These are phyloP conservation scores for Siphlonurus alternatus DNA, from an alignment of 2,888 invertebrate genomes.

Conservation along the genomic window DNA sequence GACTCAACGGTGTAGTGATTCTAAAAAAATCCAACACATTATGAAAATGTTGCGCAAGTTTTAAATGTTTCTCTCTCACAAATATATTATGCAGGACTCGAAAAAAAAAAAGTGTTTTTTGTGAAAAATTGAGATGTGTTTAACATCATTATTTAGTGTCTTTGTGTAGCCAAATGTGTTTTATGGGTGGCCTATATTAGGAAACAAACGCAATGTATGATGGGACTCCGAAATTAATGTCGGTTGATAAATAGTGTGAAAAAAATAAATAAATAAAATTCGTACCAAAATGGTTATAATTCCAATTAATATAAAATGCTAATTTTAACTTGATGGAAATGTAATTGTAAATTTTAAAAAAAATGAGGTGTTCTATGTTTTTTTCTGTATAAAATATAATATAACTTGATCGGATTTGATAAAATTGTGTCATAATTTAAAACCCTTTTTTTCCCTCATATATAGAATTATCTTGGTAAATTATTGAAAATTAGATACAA, in stretches of 20 bases:
- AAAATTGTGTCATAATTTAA: not conserved
- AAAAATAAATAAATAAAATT: not conserved
- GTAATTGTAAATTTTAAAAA: not conserved
- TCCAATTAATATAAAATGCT: not conserved
- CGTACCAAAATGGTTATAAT: not conserved
- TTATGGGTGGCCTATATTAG: not conserved
- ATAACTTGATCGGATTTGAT: constrained; percentile 2
- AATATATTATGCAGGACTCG: no score
- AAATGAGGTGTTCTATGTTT: constrained; percentile 2
- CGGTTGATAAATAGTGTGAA: not conserved
- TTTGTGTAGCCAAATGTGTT: not conserved
- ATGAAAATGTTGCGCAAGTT: no score
- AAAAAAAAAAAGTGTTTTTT: no score
- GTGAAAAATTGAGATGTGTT: no score
- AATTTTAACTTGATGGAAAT: not conserved
- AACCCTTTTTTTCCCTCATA: not conserved
- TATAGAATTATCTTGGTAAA: not conserved
- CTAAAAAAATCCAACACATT: no score
- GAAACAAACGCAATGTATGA: not conserved
- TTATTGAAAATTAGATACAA: no score
- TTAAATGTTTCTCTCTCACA: no score
- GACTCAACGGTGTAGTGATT: no score
- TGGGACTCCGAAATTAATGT: not conserved
- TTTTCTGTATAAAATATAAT: not conserved
- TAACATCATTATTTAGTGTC: no score